These are phyloP conservation scores for Apis florea DNA, from an alignment of 1,140 invertebrate genomes.

Conservation along the genomic window DNA sequence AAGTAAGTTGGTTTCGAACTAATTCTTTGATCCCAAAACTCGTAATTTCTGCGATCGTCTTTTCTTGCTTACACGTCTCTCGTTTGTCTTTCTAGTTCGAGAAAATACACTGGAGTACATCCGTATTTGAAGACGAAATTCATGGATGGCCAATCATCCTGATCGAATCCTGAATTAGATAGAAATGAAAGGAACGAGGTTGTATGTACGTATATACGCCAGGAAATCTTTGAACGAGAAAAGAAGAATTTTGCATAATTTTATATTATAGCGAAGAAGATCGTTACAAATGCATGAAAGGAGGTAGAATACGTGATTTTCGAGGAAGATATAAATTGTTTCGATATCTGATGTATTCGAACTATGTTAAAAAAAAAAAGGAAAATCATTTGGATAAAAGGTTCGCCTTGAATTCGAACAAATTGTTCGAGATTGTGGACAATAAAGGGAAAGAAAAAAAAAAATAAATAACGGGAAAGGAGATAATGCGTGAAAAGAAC, in stretches of 20 bases:
- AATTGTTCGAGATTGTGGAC: background rate
- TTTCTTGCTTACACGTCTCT: background rate
- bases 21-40: constrained; percentile 54
- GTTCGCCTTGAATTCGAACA: background rate
- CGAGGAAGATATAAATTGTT: background rate
- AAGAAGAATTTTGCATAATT: too few relatives aligned
- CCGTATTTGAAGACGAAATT: too few relatives aligned
- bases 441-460: too few relatives aligned
- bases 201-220: too few relatives aligned
- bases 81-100: too few relatives aligned
- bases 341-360: background rate
- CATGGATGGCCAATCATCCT: too few relatives aligned
- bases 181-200: too few relatives aligned
- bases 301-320: constrained; percentile 8
- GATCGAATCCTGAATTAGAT: too few relatives aligned
- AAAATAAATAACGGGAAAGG: background rate
- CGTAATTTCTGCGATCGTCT: constrained; percentile 43
- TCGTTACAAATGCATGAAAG: too few relatives aligned
- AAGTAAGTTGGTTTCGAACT: constrained; percentile 79
- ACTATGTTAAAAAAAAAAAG: background rate
- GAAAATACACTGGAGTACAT: too few relatives aligned
- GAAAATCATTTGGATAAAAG: background rate
- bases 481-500: background rate
- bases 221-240: too few relatives aligned
- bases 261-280: too few relatives aligned